Base-by-base conservation (phyloP, 2,888 invertebrate species). In the Neoaliturus tenellus region DNA sequence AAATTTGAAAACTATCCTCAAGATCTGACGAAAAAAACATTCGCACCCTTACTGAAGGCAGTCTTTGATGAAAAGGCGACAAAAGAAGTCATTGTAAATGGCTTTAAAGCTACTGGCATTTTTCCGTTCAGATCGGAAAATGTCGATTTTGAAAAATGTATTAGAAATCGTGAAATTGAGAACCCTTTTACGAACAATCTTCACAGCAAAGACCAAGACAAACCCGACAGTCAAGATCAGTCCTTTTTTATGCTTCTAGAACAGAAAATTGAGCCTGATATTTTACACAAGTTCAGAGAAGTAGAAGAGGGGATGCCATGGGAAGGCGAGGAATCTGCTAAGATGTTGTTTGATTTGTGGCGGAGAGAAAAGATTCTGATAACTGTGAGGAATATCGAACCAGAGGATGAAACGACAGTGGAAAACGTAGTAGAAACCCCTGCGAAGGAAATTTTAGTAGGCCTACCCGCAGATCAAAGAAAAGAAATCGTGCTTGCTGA, bases 11-110 rank as follows among this genome's bases (percentile, higher is more conserved):
- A 78, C 44, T 28, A 78, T 20, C 48, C 25, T 25, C 23, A 44
- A 78, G 78, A 78, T 44, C 78, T 28, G n/a, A n/a, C n/a, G n/a
- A n/a, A n/a, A n/a, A n/a, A n/a, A 78, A 78, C 17, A 48, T 78
- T 78, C 78, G 17, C 48, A 48, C 48, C 48, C 48, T 41, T 78
- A 48, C 28, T 44, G 39, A 73, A 73, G n/a, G n/a, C 73, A n/a
- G 73, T 78, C 48, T 31, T 78, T 23, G 51, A 51, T 48, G 78
- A 78, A 48, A 48, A 51, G 28, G 44, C 51, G 23, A 78, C 73
- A 41, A 14, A n/a, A 4, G 25, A 28, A 39, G 73, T 73, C 2
- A 41, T 73, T 39, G 3, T 41, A 73, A 73, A 73, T 73, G 73
- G 73, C 14, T 73, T 73, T 23, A 35, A 41, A 73, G 41, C 39